phyloP scores from a whole-genome alignment of 2,888 invertebrate species.

The Alsophila aescularia region DNA sequence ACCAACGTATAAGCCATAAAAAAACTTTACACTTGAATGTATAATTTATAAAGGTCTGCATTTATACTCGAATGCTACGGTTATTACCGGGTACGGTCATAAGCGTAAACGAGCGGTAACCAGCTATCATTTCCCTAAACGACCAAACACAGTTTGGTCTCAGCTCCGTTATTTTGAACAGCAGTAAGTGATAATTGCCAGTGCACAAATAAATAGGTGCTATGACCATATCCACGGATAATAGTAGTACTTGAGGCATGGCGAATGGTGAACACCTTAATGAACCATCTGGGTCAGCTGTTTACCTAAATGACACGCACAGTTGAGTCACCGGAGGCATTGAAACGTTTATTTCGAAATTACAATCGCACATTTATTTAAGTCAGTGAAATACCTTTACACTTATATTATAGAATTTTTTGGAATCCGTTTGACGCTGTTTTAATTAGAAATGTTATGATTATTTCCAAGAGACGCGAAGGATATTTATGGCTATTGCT shows the following conservation, averaged over 20 bases:
- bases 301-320: conserved; percentile 59
- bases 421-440: conserved; percentile 16
- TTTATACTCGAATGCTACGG: neutral
- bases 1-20: too few relatives aligned
- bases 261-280: conserved; percentile 31
- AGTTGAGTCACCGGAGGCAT: conserved; percentile 55
- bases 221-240: neutral
- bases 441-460: conserved; percentile 12
- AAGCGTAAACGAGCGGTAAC: neutral
- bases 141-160: neutral
- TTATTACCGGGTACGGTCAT: neutral
- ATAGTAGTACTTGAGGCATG: conserved; percentile 17
- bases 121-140: conserved; percentile 3
- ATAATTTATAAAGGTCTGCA: neutral
- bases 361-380: conserved; percentile 20
- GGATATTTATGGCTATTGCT: neutral
- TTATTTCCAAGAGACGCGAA: neutral
- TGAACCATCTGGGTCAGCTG: conserved; percentile 64
- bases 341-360: conserved; percentile 50
- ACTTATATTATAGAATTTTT: conserved; percentile 2
- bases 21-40: too few relatives aligned
- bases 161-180: conserved; percentile 5
- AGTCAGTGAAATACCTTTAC: conserved; percentile 15
- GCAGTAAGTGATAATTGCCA: neutral
- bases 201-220: neutral